phyloP scores from a whole-genome alignment of 1,140 invertebrate genomes.

The Helicoverpa zea region DNA sequence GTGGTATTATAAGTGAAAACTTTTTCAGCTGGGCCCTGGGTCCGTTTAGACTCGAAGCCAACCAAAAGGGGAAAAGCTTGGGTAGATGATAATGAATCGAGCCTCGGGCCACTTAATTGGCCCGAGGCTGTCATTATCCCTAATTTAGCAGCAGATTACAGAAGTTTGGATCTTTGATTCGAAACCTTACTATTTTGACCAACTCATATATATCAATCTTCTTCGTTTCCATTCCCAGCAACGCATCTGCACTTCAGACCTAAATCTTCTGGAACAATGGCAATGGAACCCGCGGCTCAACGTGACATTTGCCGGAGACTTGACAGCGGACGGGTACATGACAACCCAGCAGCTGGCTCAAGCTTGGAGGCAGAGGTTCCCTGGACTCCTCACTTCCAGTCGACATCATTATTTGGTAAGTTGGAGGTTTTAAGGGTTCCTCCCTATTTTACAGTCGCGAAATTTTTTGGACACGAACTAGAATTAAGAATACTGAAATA shows the following conservation, averaged over 20 bases:
- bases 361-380: conserved; percentile 87
- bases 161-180: no score
- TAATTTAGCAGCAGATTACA: no score
- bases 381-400: conserved; percentile 83
- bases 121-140: no score
- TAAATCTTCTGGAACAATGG: conserved; percentile 88
- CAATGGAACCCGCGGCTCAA: conserved; percentile 87
- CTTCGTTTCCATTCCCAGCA: conserved; percentile 64
- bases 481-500: no score
- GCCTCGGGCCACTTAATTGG: no score
- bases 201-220: no score
- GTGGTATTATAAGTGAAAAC: no score
- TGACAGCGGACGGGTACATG: conserved; percentile 88
- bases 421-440: neutral
- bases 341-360: conserved; percentile 88
- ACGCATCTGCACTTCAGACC: conserved; percentile 87
- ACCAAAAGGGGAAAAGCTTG: no score
- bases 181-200: no score
- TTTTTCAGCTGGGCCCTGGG: no score
- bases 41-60: no score
- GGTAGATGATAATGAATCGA: no score
- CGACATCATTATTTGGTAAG: conserved; percentile 79
- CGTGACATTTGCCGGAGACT: conserved; percentile 85
- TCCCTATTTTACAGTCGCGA: neutral
- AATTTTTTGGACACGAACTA: neutral